phyloP scores from a whole-genome alignment of 2,797 vertebrate species.

The Coregonus sp. region DNA sequence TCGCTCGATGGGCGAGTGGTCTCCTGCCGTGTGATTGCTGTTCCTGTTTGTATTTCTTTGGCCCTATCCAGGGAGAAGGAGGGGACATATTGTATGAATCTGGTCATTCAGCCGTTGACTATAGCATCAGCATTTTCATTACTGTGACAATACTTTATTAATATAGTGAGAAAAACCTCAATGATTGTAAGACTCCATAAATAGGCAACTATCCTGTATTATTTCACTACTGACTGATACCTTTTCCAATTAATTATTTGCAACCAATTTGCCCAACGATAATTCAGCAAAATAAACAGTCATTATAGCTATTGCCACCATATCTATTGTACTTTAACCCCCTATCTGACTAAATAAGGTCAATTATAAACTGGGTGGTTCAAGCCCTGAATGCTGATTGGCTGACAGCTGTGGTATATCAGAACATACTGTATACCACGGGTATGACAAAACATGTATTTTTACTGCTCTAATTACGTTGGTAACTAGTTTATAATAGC shows the following conservation, averaged over 20 bases:
- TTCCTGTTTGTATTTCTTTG: constrained; percentile 90
- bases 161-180: neutral
- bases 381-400: too few species aligned
- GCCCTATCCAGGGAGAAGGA: constrained; percentile 75
- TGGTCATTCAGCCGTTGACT: neutral
- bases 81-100: neutral
- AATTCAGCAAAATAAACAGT: neutral
- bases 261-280: neutral
- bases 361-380: too few species aligned
- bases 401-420: too few species aligned
- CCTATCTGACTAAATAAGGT: too few species aligned
- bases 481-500: too few species aligned
- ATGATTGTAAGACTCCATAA: neutral
- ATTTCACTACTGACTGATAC: neutral
- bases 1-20: constrained; percentile 70
- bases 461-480: too few species aligned
- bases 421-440: too few species aligned
- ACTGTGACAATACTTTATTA: neutral
- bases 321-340: too few species aligned
- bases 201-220: neutral
- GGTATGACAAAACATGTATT: too few species aligned
- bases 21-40: constrained; percentile 84
- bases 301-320: too few species aligned
- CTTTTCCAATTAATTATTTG: neutral
- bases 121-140: too few species aligned